A percentile compares a stretch with the other conserved stretches of the same genome.
Conservation (phyloP, 2,113 vertebrate genomes). For the Laticauda colubrina region DNA sequence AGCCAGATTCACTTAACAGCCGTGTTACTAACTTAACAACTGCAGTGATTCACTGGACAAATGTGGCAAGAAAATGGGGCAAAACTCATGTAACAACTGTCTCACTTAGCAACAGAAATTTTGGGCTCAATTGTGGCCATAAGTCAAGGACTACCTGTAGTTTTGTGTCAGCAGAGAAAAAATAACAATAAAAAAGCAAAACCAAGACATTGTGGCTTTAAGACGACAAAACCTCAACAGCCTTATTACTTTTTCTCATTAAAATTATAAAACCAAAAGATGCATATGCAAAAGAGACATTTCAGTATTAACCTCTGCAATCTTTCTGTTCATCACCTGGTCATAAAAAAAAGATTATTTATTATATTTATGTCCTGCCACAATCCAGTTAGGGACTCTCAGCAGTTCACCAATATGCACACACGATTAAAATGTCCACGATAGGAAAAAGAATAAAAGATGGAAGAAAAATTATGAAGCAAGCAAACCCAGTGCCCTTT, state of each 20-base stretch:
- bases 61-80: no score
- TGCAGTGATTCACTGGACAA: no score
- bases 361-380: not conserved
- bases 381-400: not conserved
- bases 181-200: not conserved
- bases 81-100: no score
- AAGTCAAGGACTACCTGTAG: not conserved
- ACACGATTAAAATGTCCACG: not conserved
- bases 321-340: accelerated
- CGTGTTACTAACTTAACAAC: no score
- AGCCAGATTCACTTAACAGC: no score
- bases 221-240: not conserved
- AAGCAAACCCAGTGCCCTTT: not conserved
- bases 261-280: constrained; percentile 1
- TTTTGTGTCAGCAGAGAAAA: not conserved
- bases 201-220: not conserved
- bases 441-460: not conserved
- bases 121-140: no score
- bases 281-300: not conserved
- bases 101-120: no score
- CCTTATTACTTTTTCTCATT: not conserved
- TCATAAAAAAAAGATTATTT: not conserved
- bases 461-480: not conserved
- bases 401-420: not conserved
- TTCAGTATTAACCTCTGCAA: not conserved